These are phyloP conservation scores for Scarus forsteni DNA, from an alignment of 2,797 vertebrate species.

Conservation along the genomic window DNA sequence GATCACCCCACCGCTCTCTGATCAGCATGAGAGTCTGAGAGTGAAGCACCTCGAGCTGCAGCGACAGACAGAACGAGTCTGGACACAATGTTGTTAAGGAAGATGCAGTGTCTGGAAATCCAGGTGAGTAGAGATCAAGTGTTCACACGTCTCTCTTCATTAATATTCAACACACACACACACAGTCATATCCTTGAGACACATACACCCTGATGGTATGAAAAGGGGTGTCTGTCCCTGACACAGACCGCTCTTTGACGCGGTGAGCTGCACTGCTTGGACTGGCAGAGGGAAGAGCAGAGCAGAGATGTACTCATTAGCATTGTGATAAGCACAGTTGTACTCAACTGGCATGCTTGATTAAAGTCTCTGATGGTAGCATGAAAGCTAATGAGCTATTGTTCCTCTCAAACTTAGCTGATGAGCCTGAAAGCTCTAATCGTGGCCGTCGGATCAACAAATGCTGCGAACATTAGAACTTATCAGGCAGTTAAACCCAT, in stretches of 20 bases:
- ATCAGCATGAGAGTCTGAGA: constrained; percentile 98
- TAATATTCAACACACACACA: constrained; percentile 61
- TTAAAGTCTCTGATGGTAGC: constrained; percentile 59
- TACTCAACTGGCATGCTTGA: constrained; percentile 63
- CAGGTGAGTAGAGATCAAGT: constrained; percentile 43
- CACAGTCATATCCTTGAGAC: constrained; percentile 42
- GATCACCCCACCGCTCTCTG: constrained; percentile 97
- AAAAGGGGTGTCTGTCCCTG: constrained; percentile 72
- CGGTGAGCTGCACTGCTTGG: constrained; percentile 40
- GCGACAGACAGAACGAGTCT: constrained; percentile 98
- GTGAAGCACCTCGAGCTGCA: constrained; percentile 98
- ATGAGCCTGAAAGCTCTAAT: not conserved
- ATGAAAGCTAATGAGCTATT: constrained; percentile 34
- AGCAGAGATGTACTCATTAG: constrained; percentile 73
- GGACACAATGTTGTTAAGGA: constrained; percentile 84
- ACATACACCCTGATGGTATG: constrained; percentile 49
- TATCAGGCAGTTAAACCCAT: too few species aligned
- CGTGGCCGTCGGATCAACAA: constrained; percentile 3
- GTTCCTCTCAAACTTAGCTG: constrained; percentile 13
- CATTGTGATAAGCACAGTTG: constrained; percentile 70
- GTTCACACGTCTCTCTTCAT: constrained; percentile 49
- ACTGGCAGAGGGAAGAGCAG: constrained; percentile 41
- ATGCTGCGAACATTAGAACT: not conserved
- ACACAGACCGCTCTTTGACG: constrained; percentile 79
- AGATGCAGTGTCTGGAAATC: constrained; percentile 28